Percentiles rank a stretch among this genome's conserved stretches.
phyloP scores from a whole-genome alignment of 1,140 invertebrate species.

The Drosophila nigrodunni region DNA sequence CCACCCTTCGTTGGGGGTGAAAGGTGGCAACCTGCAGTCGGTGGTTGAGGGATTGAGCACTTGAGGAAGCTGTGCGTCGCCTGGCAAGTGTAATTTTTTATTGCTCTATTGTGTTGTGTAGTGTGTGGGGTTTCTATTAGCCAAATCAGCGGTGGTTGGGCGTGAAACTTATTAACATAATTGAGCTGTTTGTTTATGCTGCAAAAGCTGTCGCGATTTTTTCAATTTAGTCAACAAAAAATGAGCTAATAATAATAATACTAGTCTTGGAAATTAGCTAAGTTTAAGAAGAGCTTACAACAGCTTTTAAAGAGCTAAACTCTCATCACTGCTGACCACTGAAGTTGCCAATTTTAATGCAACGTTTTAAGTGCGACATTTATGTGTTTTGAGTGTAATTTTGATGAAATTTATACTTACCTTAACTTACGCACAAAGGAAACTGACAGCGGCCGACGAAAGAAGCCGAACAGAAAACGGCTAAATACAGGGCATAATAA shows the following conservation, averaged over 20 bases:
- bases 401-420: constrained; percentile 46
- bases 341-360: constrained; percentile 49
- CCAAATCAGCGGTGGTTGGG: constrained; percentile 59
- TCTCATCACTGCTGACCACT: neutral
- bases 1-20: constrained; percentile 52
- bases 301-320: too few relatives aligned
- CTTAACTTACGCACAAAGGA: constrained; percentile 49
- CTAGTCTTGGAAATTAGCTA: too few relatives aligned
- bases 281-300: too few relatives aligned
- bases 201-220: constrained; percentile 22
- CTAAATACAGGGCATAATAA: constrained; percentile 41
- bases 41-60: constrained; percentile 34
- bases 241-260: too few relatives aligned
- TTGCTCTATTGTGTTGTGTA: constrained; percentile 31
- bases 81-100: constrained; percentile 55
- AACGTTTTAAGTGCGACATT: constrained; percentile 58
- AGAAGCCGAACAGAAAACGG: constrained; percentile 8
- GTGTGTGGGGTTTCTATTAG: constrained; percentile 37
- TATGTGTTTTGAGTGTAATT: constrained; percentile 61
- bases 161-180: constrained; percentile 81
- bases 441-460: constrained; percentile 33
- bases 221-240: constrained; percentile 3
- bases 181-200: constrained; percentile 73
- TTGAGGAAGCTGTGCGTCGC: constrained; percentile 53
- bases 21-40: constrained; percentile 67